Evolutionary conservation across 2,797 vertebrate species (phyloP), one percentile per base, ranked within the genome.

Genomic region (Prunella strophiata): DNA sequence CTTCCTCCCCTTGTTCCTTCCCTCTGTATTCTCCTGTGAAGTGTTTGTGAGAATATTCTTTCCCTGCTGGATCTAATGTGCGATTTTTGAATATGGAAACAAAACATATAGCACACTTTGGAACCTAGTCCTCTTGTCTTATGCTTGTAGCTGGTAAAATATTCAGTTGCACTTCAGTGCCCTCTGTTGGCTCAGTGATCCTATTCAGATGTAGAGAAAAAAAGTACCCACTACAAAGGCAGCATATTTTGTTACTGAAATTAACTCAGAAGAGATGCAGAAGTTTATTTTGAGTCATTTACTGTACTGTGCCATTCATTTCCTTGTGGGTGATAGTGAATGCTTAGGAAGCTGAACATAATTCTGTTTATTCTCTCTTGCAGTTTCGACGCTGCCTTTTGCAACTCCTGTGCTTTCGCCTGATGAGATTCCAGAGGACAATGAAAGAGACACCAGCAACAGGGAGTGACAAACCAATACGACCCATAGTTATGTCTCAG

Each of bases 321-420:
- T 66, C 25, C 61, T 82, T 2, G 2, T 48, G 30, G 10, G 7
- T 11, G 16, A 38, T 18, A 85, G 11, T 15, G 54, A 74, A 26
- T 5, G 2, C 50, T 74, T 51, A 43, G 17, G 38, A 91, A 92
- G 36, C 7, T 72, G 42, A 29, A 67, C 16, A 77, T 89, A 7
- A 26, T 78, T 90, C 70, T 70, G 11, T 81, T 73, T 93, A 71
- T 96, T 76, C 40, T 88, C 23, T 79, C 76, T 82, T 93, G n/a
- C 97, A 99, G 99, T 99, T 99, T 96, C 98, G 98, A 6, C 98
- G 96, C 51, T 99, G 98, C 89, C 96, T 99, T 94, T 92, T 98
- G 92, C 98, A 99, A 94, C 97, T 99, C 63, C 94, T 99, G 10
- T 99, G 99, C 79, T 98, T 98, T 40, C 98, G 97, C 9, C 93